These are phyloP conservation scores for Scyliorhinus canicula DNA, from an alignment of 2,797 vertebrate species.

Conservation along the genomic window DNA sequence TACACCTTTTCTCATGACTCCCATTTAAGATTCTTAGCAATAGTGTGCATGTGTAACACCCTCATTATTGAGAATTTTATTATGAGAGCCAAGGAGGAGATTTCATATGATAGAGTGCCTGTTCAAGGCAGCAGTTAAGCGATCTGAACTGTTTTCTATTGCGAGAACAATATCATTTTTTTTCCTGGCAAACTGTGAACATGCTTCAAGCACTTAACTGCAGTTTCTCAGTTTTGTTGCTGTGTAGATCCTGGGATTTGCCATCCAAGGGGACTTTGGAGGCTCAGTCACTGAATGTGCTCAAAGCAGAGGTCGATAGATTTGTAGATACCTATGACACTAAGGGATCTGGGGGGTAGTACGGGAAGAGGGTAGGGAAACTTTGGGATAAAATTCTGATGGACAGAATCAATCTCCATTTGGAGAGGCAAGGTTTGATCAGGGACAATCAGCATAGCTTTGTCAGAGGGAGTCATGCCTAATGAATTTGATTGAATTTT, in stretches of 20 bases:
- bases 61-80: background rate
- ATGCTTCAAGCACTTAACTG: background rate
- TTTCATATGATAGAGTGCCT: background rate
- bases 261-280: too few relatives aligned
- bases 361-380: too few relatives aligned
- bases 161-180: background rate
- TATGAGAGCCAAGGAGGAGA: background rate
- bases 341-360: too few relatives aligned
- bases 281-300: too few relatives aligned
- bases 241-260: background rate
- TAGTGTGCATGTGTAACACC: background rate
- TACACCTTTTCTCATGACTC: background rate
- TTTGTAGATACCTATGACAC: too few relatives aligned
- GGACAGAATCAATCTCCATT: too few relatives aligned
- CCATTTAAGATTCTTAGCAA: background rate
- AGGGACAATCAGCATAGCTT: too few relatives aligned
- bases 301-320: too few relatives aligned
- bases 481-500: too few relatives aligned
- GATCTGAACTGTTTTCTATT: background rate
- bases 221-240: background rate
- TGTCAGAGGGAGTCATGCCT: too few relatives aligned
- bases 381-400: too few relatives aligned
- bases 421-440: too few relatives aligned
- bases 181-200: background rate
- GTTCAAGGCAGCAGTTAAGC: background rate